Evolutionary conservation across 2,113 vertebrate genomes (phyloP).

Genomic region (cat (Felis catus)): F.catus_Fca126_mat1.0 CM031417.1:98396001-98396500

Average conservation of each 20-base stretch:
- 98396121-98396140: not conserved
- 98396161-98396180: not conserved
- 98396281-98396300: not conserved
- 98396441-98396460: not conserved
- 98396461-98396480: not conserved
- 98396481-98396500: not conserved
- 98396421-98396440: not conserved
- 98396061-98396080: fast-evolving
- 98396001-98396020: not conserved
- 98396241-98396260: not conserved
- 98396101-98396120: not conserved
- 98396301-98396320: not conserved
- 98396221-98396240: not conserved
- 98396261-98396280: not conserved
- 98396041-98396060: too few relatives aligned
- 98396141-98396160: not conserved
- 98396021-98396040: not conserved
- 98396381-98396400: not conserved
- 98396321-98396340: not conserved
- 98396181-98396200: not conserved
- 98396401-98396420: not conserved
- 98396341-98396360: not conserved
- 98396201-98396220: not conserved
- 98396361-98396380: not conserved
- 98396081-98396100: not conserved